These are phyloP conservation scores for Brienomyrus brachyistius DNA, from an alignment of 2,113 vertebrate species.

Conservation along the genomic window DNA sequence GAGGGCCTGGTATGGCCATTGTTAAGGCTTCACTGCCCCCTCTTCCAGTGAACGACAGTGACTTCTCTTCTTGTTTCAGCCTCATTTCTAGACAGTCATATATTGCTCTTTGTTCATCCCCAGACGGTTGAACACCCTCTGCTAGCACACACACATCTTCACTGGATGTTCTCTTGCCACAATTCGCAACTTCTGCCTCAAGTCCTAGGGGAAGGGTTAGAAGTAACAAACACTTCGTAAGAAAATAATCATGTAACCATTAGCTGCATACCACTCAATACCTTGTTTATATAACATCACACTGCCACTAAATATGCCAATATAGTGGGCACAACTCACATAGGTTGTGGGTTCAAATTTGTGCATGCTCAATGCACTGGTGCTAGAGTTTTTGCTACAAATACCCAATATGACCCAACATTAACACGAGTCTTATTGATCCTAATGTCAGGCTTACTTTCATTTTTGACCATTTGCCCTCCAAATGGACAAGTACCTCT, in stretches of 20 bases:
- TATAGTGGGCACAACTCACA: not conserved
- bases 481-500: not conserved
- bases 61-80: conserved; percentile 49
- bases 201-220: not conserved
- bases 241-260: not conserved
- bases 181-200: not conserved
- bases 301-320: not conserved
- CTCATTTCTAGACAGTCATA: conserved; percentile 48
- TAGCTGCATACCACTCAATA: not conserved
- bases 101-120: conserved; percentile 29
- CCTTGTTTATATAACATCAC: not conserved
- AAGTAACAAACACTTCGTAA: not conserved
- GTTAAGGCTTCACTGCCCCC: not conserved
- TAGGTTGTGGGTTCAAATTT: not conserved
- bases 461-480: conserved; percentile 41
- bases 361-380: not conserved
- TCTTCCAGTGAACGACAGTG: conserved; percentile 7
- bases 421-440: not conserved
- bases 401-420: not conserved
- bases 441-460: conserved; percentile 44
- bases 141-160: not conserved
- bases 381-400: not conserved
- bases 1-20: not conserved
- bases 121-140: conserved; percentile 13
- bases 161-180: not conserved